Evolutionary conservation across 2,888 invertebrate species (phyloP), one percentile per base, ranked within the genome.

Genomic region (Flexamia atlantica): DNA sequence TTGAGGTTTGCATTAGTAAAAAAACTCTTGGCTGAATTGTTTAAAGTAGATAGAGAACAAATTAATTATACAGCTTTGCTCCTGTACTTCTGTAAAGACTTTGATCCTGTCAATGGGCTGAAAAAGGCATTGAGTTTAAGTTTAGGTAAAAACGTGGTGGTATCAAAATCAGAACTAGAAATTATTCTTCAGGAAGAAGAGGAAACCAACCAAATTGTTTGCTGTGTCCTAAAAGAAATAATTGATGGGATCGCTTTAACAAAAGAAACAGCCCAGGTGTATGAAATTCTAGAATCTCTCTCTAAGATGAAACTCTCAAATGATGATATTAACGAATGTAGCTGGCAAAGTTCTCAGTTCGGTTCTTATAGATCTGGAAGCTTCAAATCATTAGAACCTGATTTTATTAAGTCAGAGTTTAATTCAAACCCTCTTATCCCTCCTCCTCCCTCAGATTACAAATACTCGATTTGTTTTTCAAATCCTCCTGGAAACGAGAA

Each of bases 81-180:
- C 42, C 88, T 94, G 84, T 92, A 92, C 25, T 93, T 94, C 87
- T 94, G 94, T 88, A 94, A 94, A 90, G 92, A 90, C 87, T 85
- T 88, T 23, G 90, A 92, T 87, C 97, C 97, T 14, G 94, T 99
- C 68, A 93, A 94, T 20, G 94, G 95, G 85, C 95, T 99, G 88
- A 94, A 97, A 87, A 93, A 93, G 10, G 97, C 98, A 0, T 90
- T 99, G 84, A 46, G 74, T 76, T 76, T 76, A 17, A 4, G 50
- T 46, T 42, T 76, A 17, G 74, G 74, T n/a, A 76, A 28, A 76
- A 23, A 76, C 50, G 74, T 76, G 9, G 23, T 76, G 1, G 17
- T 50, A 25, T 46, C 74, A 46, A 20, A 42, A 76, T 36, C 32
- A 46, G 74, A 76, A 76, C 40, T 76, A 14, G 28, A 76, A 2